phyloP scores from a whole-genome alignment of 2,888 invertebrate species.

The Eumerus sabulonum region DNA sequence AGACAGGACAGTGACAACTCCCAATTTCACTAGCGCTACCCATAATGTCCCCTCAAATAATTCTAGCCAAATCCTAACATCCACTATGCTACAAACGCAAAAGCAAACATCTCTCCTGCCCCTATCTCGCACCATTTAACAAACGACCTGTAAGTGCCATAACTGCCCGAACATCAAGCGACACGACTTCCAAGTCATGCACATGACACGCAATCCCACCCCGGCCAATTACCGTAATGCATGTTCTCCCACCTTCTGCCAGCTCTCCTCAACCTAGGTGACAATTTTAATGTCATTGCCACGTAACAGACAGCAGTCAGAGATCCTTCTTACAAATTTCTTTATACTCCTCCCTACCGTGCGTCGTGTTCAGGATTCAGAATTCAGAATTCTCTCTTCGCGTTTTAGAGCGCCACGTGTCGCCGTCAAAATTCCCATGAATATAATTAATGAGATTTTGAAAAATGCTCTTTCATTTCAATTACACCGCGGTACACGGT shows the following conservation, averaged over 20 bases:
- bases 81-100: too few species aligned
- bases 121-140: too few species aligned
- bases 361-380: not conserved
- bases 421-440: constrained; percentile 65
- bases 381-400: not conserved
- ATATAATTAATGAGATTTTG: constrained; percentile 69
- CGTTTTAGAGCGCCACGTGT: constrained; percentile 62
- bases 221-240: constrained; percentile 64
- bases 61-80: too few species aligned
- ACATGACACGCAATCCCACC: constrained; percentile 59
- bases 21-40: too few species aligned
- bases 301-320: constrained; percentile 15
- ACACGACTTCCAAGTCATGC: constrained; percentile 52
- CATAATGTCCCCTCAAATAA: too few species aligned
- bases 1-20: too few species aligned
- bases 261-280: constrained; percentile 53
- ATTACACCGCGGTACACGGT: constrained; percentile 41
- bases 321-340: constrained; percentile 62
- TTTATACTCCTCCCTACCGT: constrained; percentile 29
- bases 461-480: constrained; percentile 63
- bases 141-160: constrained; percentile 22
- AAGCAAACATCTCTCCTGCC: too few species aligned
- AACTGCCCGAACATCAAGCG: constrained; percentile 28
- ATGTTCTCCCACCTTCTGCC: constrained; percentile 48
- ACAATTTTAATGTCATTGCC: constrained; percentile 65